These are phyloP conservation scores for Halotydeus destructor DNA, from an alignment of 1,140 invertebrate genomes.

Conservation along the genomic window DNA sequence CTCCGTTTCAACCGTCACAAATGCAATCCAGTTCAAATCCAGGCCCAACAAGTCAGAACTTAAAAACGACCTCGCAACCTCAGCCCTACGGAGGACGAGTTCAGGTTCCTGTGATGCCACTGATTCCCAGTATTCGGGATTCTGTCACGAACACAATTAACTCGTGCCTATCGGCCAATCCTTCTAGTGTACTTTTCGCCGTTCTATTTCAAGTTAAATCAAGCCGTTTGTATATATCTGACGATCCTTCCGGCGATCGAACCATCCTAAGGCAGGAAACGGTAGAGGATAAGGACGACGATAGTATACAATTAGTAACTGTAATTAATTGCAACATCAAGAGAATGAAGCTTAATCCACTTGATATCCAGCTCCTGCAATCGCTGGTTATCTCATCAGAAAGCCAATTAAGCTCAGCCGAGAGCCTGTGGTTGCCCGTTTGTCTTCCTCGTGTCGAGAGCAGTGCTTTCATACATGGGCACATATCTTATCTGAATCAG, in stretches of 20 bases:
- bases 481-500: conserved; percentile 13
- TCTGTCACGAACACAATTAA: conserved; percentile 8
- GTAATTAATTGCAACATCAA: conserved; percentile 10
- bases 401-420: conserved; percentile 9
- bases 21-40: no score
- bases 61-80: no score
- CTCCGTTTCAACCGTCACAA: background rate
- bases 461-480: conserved; percentile 12
- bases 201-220: conserved; percentile 4
- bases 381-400: conserved; percentile 8
- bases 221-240: no score
- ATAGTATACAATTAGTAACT: conserved; percentile 4
- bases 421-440: conserved; percentile 15
- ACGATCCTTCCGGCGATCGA: no score
- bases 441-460: conserved; percentile 13
- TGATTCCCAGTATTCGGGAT: conserved; percentile 6
- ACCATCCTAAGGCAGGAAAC: background rate
- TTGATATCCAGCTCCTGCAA: conserved; percentile 12
- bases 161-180: background rate
- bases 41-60: no score
- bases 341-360: conserved; percentile 8
- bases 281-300: background rate
- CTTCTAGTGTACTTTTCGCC: conserved; percentile 6
- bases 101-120: conserved; percentile 8
- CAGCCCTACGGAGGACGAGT: no score